A percentile compares a stretch with the other conserved stretches of the same genome.
These are phyloP conservation scores for Bombus polaris DNA, from an alignment of 1,140 invertebrate species.

Conservation along the genomic window DNA sequence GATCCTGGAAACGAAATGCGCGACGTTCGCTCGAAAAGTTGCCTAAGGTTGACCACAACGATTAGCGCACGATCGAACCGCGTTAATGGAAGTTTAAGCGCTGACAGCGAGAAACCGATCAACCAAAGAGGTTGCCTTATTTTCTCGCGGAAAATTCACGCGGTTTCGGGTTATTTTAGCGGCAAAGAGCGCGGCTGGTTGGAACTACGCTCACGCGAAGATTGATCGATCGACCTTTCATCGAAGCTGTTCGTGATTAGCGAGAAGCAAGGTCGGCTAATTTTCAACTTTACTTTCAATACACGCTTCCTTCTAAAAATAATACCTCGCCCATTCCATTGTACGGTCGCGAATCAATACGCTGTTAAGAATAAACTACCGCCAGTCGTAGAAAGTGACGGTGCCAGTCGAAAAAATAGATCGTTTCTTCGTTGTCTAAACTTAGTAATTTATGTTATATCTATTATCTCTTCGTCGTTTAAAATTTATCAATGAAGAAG, in stretches of 20 bases:
- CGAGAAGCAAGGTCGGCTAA: slow-evolving; percentile 48
- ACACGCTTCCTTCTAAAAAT: slow-evolving; percentile 43
- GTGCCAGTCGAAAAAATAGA: not conserved
- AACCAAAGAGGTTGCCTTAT: not conserved
- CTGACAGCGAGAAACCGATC: not conserved
- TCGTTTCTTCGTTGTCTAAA: not conserved
- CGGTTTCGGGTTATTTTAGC: slow-evolving; percentile 12
- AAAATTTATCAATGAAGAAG: no score
- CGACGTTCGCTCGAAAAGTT: slow-evolving; percentile 4
- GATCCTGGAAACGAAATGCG: not conserved
- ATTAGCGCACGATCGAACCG: not conserved
- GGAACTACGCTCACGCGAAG: not conserved
- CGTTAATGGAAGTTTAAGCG: not conserved
- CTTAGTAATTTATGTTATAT: not conserved
- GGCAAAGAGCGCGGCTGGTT: no score
- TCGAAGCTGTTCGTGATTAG: slow-evolving; percentile 38
- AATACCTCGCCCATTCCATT: not conserved
- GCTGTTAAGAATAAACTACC: slow-evolving; percentile 41
- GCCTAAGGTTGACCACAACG: not conserved
- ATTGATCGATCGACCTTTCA: slow-evolving; percentile 49
- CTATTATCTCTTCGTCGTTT: not conserved
- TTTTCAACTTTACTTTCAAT: slow-evolving; percentile 52
- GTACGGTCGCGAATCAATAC: slow-evolving; percentile 27
- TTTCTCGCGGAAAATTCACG: not conserved
- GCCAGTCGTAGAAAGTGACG: slow-evolving; percentile 4